A percentile compares a stretch with the other conserved stretches of the same genome.
phyloP scores from a whole-genome alignment of 2,113 vertebrate genomes.

The Struthio camelus region DNA sequence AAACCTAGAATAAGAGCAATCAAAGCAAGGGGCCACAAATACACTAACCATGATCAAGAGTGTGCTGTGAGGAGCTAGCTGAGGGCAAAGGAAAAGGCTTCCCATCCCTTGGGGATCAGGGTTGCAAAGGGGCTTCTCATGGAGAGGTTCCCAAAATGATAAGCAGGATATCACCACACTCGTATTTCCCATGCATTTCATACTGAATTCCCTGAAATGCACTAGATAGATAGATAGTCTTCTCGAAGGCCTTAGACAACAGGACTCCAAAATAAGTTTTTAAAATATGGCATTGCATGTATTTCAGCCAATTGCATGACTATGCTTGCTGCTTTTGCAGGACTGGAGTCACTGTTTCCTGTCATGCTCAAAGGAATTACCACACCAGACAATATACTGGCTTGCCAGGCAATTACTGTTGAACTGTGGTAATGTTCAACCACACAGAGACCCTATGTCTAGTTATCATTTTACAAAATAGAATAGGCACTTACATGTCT shows the following conservation, averaged over 20 bases:
- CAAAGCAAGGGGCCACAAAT: not conserved
- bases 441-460: not conserved
- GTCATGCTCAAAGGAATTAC: not conserved
- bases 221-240: not conserved
- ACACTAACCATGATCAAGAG: not conserved
- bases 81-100: too few relatives aligned
- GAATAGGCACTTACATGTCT: not conserved
- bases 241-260: not conserved
- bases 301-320: not conserved
- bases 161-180: not conserved
- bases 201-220: not conserved
- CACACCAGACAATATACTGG: not conserved
- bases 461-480: not conserved
- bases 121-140: not conserved
- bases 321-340: not conserved
- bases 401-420: not conserved
- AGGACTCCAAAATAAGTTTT: not conserved
- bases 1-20: not conserved
- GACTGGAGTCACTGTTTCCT: not conserved
- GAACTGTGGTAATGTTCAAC: not conserved
- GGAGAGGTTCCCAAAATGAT: not conserved
- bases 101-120: not conserved
- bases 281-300: not conserved
- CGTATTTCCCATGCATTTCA: accelerated
- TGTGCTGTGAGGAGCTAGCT: not conserved